Percentiles rank a stretch among this genome's conserved stretches.
phyloP scores from a whole-genome alignment of 2,888 invertebrate species.

The Drosophila setosimentum region DNA sequence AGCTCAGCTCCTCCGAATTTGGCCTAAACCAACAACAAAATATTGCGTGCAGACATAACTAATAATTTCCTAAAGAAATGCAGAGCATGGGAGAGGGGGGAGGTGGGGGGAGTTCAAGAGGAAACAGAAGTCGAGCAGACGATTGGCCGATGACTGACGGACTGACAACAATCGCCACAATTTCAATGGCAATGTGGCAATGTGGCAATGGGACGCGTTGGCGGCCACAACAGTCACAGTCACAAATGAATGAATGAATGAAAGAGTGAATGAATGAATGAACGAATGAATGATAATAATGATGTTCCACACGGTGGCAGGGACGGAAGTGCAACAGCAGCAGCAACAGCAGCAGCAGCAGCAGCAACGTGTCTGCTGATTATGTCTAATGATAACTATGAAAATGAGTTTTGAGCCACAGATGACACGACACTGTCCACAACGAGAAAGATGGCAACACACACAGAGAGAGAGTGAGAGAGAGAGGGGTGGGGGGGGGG shows the following conservation, averaged over 20 bases:
- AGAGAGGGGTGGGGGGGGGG: background rate
- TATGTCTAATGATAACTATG: constrained; percentile 78
- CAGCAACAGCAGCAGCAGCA: constrained; percentile 8
- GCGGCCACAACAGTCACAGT: constrained; percentile 41
- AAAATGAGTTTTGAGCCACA: constrained; percentile 75
- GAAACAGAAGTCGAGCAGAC: constrained; percentile 65
- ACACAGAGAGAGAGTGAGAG: background rate
- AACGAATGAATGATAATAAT: constrained; percentile 56
- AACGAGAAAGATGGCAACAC: background rate
- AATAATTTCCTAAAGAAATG: constrained; percentile 61
- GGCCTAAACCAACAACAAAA: constrained; percentile 64
- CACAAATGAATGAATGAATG: constrained; percentile 1
- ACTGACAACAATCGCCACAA: background rate
- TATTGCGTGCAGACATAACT: constrained; percentile 72
- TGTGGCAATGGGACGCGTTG: constrained; percentile 40
- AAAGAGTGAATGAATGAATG: background rate
- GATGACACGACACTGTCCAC: constrained; percentile 69
- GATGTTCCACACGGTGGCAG: constrained; percentile 55
- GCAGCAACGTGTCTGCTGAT: constrained; percentile 53
- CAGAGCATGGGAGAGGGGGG: constrained; percentile 11
- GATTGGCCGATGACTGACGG: constrained; percentile 54
- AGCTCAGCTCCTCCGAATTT: constrained; percentile 24
- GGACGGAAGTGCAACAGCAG: constrained; percentile 24
- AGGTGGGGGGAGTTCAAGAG: constrained; percentile 21
- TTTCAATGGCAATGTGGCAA: constrained; percentile 18